Percentiles rank a stretch among this genome's conserved stretches.
Evolutionary conservation across 2,797 vertebrate species (phyloP).

Genomic region (Crax fasciolata): DNA sequence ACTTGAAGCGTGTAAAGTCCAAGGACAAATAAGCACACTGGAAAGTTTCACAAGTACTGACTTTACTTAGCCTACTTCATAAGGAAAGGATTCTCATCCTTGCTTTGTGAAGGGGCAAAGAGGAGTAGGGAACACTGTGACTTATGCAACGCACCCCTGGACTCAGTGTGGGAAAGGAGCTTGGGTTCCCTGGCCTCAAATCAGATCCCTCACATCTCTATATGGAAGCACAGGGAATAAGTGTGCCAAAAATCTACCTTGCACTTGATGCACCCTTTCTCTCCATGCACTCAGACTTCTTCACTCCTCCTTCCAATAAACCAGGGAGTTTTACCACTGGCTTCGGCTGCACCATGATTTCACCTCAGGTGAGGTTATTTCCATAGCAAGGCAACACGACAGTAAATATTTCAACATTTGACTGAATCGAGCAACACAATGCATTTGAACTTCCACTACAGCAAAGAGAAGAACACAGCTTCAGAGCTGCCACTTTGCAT

Average conservation of each 20-base stretch:
- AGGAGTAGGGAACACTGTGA: too few relatives aligned
- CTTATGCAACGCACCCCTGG: background rate
- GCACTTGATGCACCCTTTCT: background rate
- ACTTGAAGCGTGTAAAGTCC: background rate
- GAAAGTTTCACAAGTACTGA: background rate
- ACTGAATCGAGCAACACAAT: background rate
- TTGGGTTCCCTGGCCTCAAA: background rate
- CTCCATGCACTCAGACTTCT: background rate
- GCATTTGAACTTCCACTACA: background rate
- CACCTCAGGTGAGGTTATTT: background rate
- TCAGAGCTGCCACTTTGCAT: background rate
- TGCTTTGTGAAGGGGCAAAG: background rate
- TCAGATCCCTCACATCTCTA: background rate
- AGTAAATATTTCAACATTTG: background rate
- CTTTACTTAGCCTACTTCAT: background rate
- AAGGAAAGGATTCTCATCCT: background rate
- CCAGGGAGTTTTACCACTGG: background rate
- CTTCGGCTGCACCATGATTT: background rate
- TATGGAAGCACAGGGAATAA: background rate
- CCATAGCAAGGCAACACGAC: background rate
- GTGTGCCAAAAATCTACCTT: background rate
- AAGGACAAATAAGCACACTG: background rate
- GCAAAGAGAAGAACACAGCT: background rate
- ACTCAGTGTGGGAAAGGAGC: too few relatives aligned
- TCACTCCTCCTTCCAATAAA: background rate